These are phyloP conservation scores for Liolophura sinensis DNA, from an alignment of 1,140 invertebrate genomes.

Conservation along the genomic window DNA sequence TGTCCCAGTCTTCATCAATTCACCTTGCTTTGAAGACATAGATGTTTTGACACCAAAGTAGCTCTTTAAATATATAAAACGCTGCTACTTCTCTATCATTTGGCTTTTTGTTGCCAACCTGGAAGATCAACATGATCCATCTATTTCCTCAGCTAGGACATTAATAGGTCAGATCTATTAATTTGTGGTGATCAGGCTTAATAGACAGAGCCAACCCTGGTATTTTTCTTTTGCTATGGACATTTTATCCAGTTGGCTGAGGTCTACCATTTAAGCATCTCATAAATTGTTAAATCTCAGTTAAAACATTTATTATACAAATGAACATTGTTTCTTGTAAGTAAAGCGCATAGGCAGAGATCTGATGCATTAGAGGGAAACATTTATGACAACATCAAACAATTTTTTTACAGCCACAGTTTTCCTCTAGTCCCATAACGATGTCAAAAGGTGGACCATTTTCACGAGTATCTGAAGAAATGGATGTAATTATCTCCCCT, in stretches of 20 bases:
- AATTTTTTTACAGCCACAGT: slow-evolving; percentile 26
- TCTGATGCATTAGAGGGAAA: neutral
- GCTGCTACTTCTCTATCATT: too few species aligned
- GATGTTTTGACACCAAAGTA: too few species aligned
- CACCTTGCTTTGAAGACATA: too few species aligned
- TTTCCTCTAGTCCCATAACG: slow-evolving; percentile 51
- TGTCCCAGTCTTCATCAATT: too few species aligned
- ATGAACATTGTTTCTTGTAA: slow-evolving; percentile 2
- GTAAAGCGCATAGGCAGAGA: neutral
- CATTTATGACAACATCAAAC: neutral
- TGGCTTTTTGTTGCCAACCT: too few species aligned
- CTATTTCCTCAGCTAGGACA: too few species aligned
- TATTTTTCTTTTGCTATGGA: slow-evolving; percentile 5
- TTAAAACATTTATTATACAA: neutral
- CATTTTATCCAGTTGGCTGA: slow-evolving; percentile 18
- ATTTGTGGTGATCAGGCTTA: too few species aligned
- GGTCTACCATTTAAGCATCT: neutral
- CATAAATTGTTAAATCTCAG: neutral
- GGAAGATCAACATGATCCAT: too few species aligned
- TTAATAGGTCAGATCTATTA: too few species aligned
- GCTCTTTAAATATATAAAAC: too few species aligned
- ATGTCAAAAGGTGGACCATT: slow-evolving; percentile 3
- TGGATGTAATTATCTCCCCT: slow-evolving; percentile 4
- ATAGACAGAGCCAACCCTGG: too few species aligned
- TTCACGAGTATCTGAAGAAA: neutral